These are phyloP conservation scores for Tauraco erythrolophus DNA, from an alignment of 2,113 vertebrate genomes.

Conservation along the genomic window DNA sequence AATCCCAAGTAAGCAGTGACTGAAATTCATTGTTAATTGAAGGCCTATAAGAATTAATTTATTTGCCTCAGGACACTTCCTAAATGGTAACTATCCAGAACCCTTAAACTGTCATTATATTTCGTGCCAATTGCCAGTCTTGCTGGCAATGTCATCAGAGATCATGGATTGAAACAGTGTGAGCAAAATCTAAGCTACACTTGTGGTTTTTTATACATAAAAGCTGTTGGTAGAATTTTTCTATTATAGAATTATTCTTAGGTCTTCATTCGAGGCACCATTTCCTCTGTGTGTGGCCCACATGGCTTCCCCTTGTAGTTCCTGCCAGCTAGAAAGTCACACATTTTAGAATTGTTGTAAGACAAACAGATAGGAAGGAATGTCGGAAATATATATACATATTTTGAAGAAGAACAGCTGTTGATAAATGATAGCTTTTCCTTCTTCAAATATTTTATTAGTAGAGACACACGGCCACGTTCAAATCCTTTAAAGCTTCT, in stretches of 20 bases:
- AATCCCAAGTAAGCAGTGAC: not conserved
- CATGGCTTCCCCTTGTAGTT: not conserved
- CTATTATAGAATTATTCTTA: not conserved
- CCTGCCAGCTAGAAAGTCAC: not conserved
- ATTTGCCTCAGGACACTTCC: not conserved
- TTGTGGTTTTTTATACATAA: not conserved
- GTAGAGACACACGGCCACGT: not conserved
- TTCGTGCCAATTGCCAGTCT: not conserved
- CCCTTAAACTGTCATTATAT: not conserved
- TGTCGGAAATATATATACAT: not conserved
- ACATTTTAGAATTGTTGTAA: not conserved
- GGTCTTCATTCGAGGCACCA: not conserved
- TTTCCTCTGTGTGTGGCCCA: not conserved
- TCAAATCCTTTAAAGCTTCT: not conserved
- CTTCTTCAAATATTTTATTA: not conserved
- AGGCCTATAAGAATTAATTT: not conserved
- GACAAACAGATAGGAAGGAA: not conserved
- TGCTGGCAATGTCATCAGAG: not conserved
- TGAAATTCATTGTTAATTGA: not conserved
- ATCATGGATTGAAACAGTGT: not conserved
- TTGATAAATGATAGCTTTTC: not conserved
- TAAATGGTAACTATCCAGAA: not conserved
- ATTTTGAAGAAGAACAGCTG: slow-evolving; percentile 14
- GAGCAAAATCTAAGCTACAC: not conserved
- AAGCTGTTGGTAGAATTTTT: not conserved